A percentile compares a stretch with the other conserved stretches of the same genome.
Conservation (phyloP, 1,140 invertebrate species). For the Spodoptera frugiperda region DNA sequence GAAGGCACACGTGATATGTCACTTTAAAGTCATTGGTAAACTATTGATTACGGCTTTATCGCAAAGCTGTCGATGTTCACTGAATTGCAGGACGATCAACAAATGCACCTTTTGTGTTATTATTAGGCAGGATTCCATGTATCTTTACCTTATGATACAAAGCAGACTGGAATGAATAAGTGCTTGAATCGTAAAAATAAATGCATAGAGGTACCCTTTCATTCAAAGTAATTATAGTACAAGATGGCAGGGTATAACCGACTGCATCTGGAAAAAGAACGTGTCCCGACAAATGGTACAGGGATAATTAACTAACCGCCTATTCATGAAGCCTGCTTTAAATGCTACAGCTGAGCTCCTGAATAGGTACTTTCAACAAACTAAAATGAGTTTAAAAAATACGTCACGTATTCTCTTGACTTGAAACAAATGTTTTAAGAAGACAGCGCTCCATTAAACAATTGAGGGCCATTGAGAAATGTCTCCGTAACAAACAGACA, state of each 20-base stretch:
- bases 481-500: not conserved
- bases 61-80: too few species aligned
- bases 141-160: slow-evolving; percentile 1
- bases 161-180: slow-evolving; percentile 17
- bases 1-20: too few species aligned
- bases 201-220: slow-evolving; percentile 10
- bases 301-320: slow-evolving; percentile 49
- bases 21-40: too few species aligned
- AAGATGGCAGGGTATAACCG: slow-evolving; percentile 1
- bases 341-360: slow-evolving; percentile 16
- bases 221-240: slow-evolving; percentile 27
- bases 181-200: slow-evolving; percentile 30
- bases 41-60: too few species aligned
- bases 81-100: too few species aligned
- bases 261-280: slow-evolving; percentile 43
- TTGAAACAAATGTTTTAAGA: slow-evolving; percentile 15
- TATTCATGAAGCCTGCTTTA: slow-evolving; percentile 42
- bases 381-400: slow-evolving; percentile 15
- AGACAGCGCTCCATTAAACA: slow-evolving; percentile 13
- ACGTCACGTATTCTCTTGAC: slow-evolving; percentile 20
- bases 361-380: not conserved
- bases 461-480: slow-evolving; percentile 10
- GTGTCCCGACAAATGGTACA: slow-evolving; percentile 47
- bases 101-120: too few species aligned
- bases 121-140: too few species aligned